A percentile compares a stretch with the other conserved stretches of the same genome.
Conservation (phyloP, 2,888 invertebrate genomes). For the Dysmachus trigonus region DNA sequence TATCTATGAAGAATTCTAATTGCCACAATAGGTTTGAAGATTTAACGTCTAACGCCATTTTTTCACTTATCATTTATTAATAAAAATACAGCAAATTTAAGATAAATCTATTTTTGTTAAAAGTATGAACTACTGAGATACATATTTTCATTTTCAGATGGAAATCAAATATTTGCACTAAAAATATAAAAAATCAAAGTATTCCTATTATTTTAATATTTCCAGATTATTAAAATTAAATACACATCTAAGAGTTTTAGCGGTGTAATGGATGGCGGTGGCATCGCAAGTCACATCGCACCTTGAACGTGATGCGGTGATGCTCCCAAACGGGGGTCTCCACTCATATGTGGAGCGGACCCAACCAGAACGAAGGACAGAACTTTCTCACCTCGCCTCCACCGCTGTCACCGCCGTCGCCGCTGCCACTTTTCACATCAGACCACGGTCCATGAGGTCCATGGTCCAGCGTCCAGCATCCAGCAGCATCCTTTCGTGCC, state of each 20-base stretch:
- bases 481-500: background rate
- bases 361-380: background rate
- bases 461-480: background rate
- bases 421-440: conserved; percentile 11
- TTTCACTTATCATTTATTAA: too few species aligned
- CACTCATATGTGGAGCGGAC: background rate
- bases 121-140: too few species aligned
- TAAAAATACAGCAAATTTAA: too few species aligned
- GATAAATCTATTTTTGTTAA: too few species aligned
- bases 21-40: too few species aligned
- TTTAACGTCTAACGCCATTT: too few species aligned
- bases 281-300: background rate
- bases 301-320: background rate
- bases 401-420: conserved; percentile 1
- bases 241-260: background rate
- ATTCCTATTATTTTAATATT: background rate
- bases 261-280: background rate
- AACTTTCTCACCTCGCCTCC: background rate
- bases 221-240: background rate
- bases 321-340: background rate
- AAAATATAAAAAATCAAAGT: too few species aligned
- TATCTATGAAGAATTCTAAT: too few species aligned
- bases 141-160: too few species aligned
- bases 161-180: too few species aligned
- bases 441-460: too few species aligned